Conservation (phyloP, 64 coral and sea anemone genomes). For the Cladopsammia gracilis region DNA sequence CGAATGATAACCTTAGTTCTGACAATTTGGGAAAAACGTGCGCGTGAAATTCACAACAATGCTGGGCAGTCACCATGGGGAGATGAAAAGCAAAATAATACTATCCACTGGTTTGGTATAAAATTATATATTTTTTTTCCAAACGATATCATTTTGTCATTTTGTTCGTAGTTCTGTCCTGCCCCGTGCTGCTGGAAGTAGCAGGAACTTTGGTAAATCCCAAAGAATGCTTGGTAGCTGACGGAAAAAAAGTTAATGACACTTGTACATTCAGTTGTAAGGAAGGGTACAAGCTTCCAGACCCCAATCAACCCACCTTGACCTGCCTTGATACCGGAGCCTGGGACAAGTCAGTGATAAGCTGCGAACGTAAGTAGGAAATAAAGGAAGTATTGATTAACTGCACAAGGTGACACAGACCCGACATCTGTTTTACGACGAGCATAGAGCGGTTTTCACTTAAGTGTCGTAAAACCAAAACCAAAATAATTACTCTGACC, state of each 20-base stretch:
- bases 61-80: too few species aligned
- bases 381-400: neutral
- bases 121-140: too few species aligned
- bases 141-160: neutral
- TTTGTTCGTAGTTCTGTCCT: conserved; percentile 47
- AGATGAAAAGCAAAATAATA: too few species aligned
- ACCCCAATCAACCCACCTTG: conserved; percentile 36
- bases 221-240: neutral
- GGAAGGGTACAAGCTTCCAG: conserved; percentile 37
- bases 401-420: neutral
- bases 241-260: conserved; percentile 49
- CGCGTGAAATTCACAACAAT: too few species aligned
- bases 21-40: too few species aligned
- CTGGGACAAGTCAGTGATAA: conserved; percentile 48
- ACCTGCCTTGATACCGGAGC: conserved; percentile 49
- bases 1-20: too few species aligned
- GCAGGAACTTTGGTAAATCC: conserved; percentile 72
- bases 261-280: conserved; percentile 60
- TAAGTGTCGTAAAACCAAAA: too few species aligned
- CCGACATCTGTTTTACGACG: too few species aligned
- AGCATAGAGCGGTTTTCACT: too few species aligned
- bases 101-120: too few species aligned
- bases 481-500: too few species aligned
- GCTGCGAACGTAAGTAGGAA: conserved; percentile 47
- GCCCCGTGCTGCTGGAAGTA: conserved; percentile 46